Conservation (phyloP, 64 coral and sea anemone genomes). For the Stichodactyla helianthus region DNA sequence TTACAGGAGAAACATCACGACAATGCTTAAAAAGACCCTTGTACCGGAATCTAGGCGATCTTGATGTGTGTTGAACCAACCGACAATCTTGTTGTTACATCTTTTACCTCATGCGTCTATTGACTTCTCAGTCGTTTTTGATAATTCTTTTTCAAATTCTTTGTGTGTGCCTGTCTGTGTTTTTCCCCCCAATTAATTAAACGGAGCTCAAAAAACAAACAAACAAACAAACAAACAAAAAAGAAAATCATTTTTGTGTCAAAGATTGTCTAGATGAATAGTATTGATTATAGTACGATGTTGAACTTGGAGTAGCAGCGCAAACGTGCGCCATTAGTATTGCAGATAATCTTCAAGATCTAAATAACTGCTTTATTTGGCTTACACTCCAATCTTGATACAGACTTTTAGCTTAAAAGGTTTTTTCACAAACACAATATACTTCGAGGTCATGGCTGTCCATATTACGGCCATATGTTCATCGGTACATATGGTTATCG, state of each 20-base stretch:
- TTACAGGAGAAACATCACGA: too few species aligned
- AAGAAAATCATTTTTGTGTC: neutral
- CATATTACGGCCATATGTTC: constrained; percentile 3
- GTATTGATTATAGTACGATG: neutral
- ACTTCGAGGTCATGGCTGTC: neutral
- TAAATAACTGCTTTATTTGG: neutral
- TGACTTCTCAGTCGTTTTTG: too few species aligned
- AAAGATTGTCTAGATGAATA: too few species aligned
- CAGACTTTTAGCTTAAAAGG: neutral
- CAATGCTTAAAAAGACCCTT: neutral
- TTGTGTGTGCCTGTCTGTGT: too few species aligned
- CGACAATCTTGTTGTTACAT: too few species aligned
- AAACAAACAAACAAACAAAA: neutral
- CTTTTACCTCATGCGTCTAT: too few species aligned
- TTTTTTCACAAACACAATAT: neutral
- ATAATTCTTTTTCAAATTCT: too few species aligned
- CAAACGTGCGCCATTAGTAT: neutral
- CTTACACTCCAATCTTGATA: neutral
- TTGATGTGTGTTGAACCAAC: neutral
- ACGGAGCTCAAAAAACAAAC: too few species aligned
- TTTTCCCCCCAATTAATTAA: too few species aligned
- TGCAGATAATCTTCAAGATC: neutral
- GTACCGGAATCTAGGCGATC: neutral
- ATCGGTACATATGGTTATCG: neutral
- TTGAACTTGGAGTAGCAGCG: neutral